Conservation (phyloP, 2,113 vertebrate genomes). For the Oncorhynchus keta region DNA sequence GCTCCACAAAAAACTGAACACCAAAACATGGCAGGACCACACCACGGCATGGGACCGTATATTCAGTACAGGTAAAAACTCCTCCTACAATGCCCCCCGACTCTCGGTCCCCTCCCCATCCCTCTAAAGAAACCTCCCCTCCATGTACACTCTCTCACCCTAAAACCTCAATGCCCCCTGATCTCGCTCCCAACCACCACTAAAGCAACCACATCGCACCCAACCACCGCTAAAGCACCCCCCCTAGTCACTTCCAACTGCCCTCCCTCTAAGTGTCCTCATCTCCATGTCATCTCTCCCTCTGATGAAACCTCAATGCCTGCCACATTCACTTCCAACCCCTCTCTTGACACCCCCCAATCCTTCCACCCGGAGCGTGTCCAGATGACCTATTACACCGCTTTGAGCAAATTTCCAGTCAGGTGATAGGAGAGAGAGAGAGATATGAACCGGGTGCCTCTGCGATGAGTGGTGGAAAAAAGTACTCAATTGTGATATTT, state of each 20-base stretch:
- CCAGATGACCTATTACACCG: slow-evolving; percentile 34
- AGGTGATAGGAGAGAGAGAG: slow-evolving; percentile 24
- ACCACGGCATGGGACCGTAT: slow-evolving; percentile 95
- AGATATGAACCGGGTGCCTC: slow-evolving; percentile 50
- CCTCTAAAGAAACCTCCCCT: too few species aligned
- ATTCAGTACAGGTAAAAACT: slow-evolving; percentile 85
- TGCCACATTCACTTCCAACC: not conserved
- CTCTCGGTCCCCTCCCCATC: too few species aligned
- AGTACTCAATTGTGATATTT: too few species aligned
- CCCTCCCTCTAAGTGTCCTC: too few species aligned
- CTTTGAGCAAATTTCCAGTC: slow-evolving; percentile 47
- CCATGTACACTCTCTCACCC: too few species aligned
- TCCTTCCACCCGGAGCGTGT: not conserved
- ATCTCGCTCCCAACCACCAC: too few species aligned
- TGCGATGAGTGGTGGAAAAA: slow-evolving; percentile 11
- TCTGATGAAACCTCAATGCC: not conserved
- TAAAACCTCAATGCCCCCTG: too few species aligned
- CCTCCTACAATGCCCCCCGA: too few species aligned
- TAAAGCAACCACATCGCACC: too few species aligned
- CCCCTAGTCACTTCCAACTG: too few species aligned
- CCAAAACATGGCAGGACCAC: slow-evolving; percentile 91
- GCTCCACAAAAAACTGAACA: slow-evolving; percentile 89
- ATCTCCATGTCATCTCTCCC: not conserved
- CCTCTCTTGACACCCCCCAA: not conserved
- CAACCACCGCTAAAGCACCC: too few species aligned